Base-by-base conservation (phyloP, 2,113 vertebrate genomes). In the Himantopus leucocephalus region DNA sequence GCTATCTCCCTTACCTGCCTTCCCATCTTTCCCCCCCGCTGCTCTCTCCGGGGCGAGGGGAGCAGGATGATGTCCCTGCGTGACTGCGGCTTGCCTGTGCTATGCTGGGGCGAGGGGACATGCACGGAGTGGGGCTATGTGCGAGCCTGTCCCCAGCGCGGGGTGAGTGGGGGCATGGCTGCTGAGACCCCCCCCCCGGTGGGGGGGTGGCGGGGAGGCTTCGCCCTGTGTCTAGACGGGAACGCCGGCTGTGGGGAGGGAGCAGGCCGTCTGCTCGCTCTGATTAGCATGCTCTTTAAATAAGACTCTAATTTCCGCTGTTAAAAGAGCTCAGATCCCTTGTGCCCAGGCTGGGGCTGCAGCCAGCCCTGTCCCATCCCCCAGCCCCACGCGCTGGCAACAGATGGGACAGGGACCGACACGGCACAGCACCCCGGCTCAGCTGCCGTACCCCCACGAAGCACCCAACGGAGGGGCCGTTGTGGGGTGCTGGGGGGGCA, bases 281-380 rank as follows among this genome's bases (percentile, higher is more conserved):
- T 95, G 88, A 96, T 96, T 95, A 92, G 88, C 92, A 92, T 94
- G 95, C 91, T 95, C 91, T 93, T 96, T 97, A 96, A 96, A 96
- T 96, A 96, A 96, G 96, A 93, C 64, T 96, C 95, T 96, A 91
- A 96, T 94, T 96, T 94, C 95, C 76, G 73, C 92, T 89, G 92
- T 71, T 93, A 86, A 80, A 90, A 90, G 90, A 95, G 96, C 90
- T 82, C 83, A 84, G 94, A 80, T 97, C 96, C 96, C 96, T 94
- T 88, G 95, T 95, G 96, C 94, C 95, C 76, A 43, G 90, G 72
- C 96, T 92, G 90, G 92, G 92, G 94, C 88, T 1, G 17, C 75
- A 70, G 96, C 96, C 96, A 96, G 87, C 70, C 84, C 2, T 0
- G 0, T 91, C 93, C 96, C 95, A 95, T 97, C 96, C 95, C 92